These are phyloP conservation scores for Calameuta idolon DNA, from an alignment of 2,888 invertebrate species.

Conservation along the genomic window DNA sequence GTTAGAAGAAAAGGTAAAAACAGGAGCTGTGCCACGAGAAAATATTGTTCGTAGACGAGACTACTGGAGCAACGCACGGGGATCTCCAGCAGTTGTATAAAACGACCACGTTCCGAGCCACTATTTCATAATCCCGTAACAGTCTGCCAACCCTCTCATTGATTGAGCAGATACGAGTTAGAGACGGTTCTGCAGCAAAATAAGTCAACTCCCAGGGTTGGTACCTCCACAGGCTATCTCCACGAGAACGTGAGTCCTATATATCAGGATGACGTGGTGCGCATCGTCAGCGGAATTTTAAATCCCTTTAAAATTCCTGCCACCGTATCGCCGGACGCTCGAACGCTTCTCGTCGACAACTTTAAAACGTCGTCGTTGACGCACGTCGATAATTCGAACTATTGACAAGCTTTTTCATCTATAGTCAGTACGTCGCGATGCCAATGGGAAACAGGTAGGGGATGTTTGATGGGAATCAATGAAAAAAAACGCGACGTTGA, in stretches of 20 bases:
- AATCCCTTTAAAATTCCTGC: slow-evolving; percentile 45
- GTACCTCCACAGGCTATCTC: not conserved
- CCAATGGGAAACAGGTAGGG: not conserved
- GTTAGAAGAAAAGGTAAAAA: not conserved
- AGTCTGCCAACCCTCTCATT: slow-evolving; percentile 51
- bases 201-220: slow-evolving; percentile 30
- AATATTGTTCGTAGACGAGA: not conserved
- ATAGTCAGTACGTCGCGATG: not conserved
- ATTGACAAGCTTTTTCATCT: not conserved
- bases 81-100: slow-evolving; percentile 36
- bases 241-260: slow-evolving; percentile 7
- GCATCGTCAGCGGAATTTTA: slow-evolving; percentile 52
- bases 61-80: not conserved
- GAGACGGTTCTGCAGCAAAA: slow-evolving; percentile 36
- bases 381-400: not conserved
- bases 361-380: not conserved
- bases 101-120: slow-evolving; percentile 42
- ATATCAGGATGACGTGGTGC: slow-evolving; percentile 30
- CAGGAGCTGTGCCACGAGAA: not conserved
- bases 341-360: slow-evolving; percentile 16
- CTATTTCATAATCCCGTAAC: slow-evolving; percentile 52
- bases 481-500: not conserved
- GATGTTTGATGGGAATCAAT: not conserved
- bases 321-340: slow-evolving; percentile 15
- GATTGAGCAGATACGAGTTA: slow-evolving; percentile 51